phyloP scores from a whole-genome alignment of 2,797 vertebrate genomes.

The Eulemur coronatus region DNA sequence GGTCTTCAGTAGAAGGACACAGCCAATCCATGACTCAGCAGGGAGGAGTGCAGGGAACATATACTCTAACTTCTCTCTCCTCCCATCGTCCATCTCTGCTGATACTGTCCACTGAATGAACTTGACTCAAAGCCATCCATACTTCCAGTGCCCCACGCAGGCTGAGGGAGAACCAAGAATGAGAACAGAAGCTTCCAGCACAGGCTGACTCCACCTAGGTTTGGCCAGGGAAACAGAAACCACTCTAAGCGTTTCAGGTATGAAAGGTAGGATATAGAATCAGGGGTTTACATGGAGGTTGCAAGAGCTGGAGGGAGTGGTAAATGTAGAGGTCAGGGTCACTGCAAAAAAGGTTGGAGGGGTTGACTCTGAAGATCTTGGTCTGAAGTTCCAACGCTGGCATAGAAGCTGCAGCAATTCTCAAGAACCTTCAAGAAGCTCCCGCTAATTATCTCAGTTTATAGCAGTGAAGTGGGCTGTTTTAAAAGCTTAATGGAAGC shows the following conservation, averaged over 20 bases:
- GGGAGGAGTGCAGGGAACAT: not conserved
- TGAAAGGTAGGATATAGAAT: not conserved
- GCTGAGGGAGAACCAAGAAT: not conserved
- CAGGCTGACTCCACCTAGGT: not conserved
- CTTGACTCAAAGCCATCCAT: not conserved
- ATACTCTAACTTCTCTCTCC: not conserved
- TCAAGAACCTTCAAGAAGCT: not conserved
- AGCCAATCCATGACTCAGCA: not conserved
- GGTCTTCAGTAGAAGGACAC: not conserved
- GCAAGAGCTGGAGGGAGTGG: not conserved
- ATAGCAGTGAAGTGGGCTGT: not conserved
- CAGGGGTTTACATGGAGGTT: not conserved
- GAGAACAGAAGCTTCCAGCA: not conserved
- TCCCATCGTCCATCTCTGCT: not conserved
- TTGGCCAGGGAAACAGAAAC: not conserved
- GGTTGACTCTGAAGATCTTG: not conserved
- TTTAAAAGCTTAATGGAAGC: not conserved
- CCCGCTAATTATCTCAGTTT: not conserved
- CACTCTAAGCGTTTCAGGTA: not conserved
- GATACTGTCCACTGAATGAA: not conserved
- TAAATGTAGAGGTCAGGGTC: not conserved
- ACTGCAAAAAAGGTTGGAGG: not conserved
- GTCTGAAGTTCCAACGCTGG: not conserved
- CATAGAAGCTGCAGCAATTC: not conserved
- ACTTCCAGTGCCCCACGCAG: not conserved